phyloP scores from a whole-genome alignment of 2,113 vertebrate genomes.

The Heterochromis multidens region DNA sequence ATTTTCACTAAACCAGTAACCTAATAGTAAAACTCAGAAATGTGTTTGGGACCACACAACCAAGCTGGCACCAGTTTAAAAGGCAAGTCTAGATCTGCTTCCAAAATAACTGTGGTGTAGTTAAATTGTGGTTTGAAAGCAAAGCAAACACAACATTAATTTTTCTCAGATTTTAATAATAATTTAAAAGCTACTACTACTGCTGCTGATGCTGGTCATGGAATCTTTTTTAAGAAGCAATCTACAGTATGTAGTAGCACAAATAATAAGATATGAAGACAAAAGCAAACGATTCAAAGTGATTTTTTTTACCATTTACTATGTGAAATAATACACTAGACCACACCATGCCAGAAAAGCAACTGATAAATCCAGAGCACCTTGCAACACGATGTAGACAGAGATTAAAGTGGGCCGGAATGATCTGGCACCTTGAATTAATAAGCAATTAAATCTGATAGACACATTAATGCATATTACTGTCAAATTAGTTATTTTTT shows the following conservation, averaged over 20 bases:
- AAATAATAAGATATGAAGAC: neutral
- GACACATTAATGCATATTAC: neutral
- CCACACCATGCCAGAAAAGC: neutral
- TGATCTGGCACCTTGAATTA: neutral
- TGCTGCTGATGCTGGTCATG: neutral
- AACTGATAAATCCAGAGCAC: neutral
- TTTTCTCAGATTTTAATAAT: neutral
- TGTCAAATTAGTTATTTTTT: neutral
- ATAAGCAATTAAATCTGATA: neutral
- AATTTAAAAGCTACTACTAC: neutral
- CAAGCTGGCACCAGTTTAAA: neutral
- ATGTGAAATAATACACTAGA: neutral
- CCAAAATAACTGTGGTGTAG: neutral
- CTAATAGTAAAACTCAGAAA: neutral
- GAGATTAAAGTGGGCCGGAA: neutral
- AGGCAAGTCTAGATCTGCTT: neutral
- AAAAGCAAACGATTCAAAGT: neutral
- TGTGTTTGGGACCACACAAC: neutral
- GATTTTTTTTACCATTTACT: neutral
- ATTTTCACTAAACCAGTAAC: neutral
- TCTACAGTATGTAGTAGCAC: neutral
- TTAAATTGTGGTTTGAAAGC: neutral
- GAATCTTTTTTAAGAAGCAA: neutral
- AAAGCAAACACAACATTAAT: neutral
- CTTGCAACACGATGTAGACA: neutral